Percentiles rank a stretch among this genome's conserved stretches.
Evolutionary conservation across 1,140 invertebrate genomes (phyloP).

Genomic region (Lasioglossum baleicum): DNA sequence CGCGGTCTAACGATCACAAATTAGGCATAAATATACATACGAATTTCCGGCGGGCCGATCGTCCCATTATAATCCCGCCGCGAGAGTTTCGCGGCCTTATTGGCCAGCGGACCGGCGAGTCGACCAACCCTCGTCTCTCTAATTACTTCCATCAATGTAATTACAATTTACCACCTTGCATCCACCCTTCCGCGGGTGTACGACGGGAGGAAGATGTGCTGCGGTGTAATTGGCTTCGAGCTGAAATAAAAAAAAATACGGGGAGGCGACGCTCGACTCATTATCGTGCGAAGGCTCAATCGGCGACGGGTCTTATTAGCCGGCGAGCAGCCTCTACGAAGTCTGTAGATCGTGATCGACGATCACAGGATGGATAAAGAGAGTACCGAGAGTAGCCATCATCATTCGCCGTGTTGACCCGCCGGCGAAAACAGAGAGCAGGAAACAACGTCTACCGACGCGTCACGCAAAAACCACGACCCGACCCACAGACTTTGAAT

Average conservation of each 20-base stretch:
- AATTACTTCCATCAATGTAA: neutral
- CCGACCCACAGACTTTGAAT: neutral
- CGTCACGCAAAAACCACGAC: neutral
- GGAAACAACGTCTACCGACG: neutral
- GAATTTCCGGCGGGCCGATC: neutral
- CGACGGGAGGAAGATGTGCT: neutral
- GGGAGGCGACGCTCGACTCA: neutral
- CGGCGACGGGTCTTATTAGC: neutral
- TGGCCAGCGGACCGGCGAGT: neutral
- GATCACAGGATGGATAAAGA: neutral
- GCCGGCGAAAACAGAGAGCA: slow-evolving; percentile 3
- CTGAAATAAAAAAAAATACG: neutral
- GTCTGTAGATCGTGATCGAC: slow-evolving; percentile 10
- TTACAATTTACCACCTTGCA: neutral
- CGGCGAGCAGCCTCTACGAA: neutral
- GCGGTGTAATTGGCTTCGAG: neutral
- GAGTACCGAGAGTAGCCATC: neutral
- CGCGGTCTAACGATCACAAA: too few relatives aligned
- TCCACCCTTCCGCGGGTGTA: neutral
- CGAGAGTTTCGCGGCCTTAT: neutral
- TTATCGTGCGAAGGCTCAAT: slow-evolving; percentile 2
- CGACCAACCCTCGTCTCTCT: neutral
- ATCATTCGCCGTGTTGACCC: neutral
- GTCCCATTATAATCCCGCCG: neutral
- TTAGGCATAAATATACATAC: neutral